Evolutionary conservation across 2,113 vertebrate species (phyloP).

Genomic region (Silurus asotus): DNA sequence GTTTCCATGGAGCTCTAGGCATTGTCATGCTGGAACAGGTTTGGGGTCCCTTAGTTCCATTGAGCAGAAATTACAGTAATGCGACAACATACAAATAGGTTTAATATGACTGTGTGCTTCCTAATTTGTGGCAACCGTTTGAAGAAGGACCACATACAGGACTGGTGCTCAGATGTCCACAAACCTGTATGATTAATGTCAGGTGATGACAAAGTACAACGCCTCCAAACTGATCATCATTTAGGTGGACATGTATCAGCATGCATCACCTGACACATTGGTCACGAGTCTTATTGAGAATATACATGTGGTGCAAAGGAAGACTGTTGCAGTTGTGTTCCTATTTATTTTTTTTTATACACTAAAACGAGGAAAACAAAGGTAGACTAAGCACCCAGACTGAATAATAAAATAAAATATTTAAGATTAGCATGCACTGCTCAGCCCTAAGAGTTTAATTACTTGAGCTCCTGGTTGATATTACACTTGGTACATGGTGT

Average conservation of each 20-base stretch:
- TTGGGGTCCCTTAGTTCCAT: background rate
- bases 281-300: background rate
- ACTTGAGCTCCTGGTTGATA: background rate
- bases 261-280: background rate
- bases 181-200: background rate
- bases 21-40: background rate
- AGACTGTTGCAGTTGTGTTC: background rate
- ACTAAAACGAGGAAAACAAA: background rate
- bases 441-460: background rate
- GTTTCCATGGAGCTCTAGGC: background rate
- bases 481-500: background rate
- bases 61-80: background rate
- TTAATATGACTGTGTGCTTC: background rate
- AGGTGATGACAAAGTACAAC: background rate
- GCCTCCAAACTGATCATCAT: background rate
- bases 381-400: background rate
- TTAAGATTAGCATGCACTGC: background rate
- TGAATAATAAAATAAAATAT: background rate
- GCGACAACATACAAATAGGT: background rate
- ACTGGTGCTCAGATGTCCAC: background rate
- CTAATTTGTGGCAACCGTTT: background rate
- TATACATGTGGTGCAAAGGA: background rate
- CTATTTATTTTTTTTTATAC: no score
- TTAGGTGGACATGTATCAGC: background rate
- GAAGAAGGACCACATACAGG: background rate